phyloP scores from a whole-genome alignment of 2,113 vertebrate species.

The Apus apus region DNA sequence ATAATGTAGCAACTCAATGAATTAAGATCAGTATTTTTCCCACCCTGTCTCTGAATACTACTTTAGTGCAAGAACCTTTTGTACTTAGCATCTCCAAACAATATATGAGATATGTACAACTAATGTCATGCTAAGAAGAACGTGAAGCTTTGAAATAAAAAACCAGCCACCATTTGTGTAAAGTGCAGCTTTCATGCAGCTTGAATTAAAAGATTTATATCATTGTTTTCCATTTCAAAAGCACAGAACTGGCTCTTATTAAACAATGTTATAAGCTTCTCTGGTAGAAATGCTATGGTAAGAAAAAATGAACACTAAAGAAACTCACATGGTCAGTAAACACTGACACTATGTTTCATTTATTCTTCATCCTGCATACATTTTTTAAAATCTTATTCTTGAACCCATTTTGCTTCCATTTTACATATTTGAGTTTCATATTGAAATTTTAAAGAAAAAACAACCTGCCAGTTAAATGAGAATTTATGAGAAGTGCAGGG shows the following conservation, averaged over 20 bases:
- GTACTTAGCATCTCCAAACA: not conserved
- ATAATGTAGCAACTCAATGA: not conserved
- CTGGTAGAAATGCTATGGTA: not conserved
- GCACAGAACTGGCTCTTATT: not conserved
- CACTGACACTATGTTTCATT: not conserved
- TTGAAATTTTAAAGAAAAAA: not conserved
- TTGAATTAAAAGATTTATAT: not conserved
- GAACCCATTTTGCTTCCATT: not conserved
- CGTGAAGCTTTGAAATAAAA: not conserved
- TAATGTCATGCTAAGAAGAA: not conserved
- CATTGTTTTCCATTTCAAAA: conserved; percentile 25
- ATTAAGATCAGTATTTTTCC: not conserved
- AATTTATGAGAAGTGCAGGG: not conserved
- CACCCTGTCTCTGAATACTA: not conserved
- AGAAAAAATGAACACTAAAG: not conserved
- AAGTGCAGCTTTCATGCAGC: not conserved
- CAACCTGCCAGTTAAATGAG: not conserved
- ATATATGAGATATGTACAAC: not conserved
- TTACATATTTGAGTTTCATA: not conserved
- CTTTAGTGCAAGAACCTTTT: not conserved
- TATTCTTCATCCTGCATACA: not conserved
- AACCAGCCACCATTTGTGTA: not conserved
- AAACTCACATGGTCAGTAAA: not conserved
- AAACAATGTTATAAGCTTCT: not conserved
- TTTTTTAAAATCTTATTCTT: not conserved